Conservation (phyloP, 2,888 invertebrate species). For the Zelleria hepariella region DNA sequence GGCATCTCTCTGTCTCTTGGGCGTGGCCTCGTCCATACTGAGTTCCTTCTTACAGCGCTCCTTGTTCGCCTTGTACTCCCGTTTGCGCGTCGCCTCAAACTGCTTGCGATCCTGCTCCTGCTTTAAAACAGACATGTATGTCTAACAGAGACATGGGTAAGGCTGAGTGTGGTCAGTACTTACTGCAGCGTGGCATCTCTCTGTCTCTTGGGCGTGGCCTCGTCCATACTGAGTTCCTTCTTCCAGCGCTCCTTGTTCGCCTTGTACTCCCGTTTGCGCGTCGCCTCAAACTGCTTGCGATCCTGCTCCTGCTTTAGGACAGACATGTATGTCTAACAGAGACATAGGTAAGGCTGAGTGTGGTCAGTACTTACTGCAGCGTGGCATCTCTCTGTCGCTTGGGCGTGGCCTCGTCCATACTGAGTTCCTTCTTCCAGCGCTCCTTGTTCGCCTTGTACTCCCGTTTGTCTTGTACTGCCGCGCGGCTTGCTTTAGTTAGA, state of each 20-base stretch:
- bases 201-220: conserved; percentile 92
- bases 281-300: conserved; percentile 89
- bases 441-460: conserved; percentile 98
- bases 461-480: no score
- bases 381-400: conserved; percentile 92
- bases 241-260: conserved; percentile 96
- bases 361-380: conserved; percentile 82
- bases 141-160: no score
- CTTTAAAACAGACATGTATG: no score
- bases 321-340: no score
- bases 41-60: conserved; percentile 95
- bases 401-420: conserved; percentile 92
- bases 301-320: conserved; percentile 92
- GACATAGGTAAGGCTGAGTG: no score
- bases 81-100: conserved; percentile 93
- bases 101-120: conserved; percentile 95
- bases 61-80: conserved; percentile 96
- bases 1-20: conserved; percentile 91
- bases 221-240: conserved; percentile 91
- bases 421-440: conserved; percentile 91
- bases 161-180: no score
- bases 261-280: conserved; percentile 97
- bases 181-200: conserved; percentile 90
- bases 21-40: conserved; percentile 92
- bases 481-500: no score